phyloP scores from a whole-genome alignment of 2,113 vertebrate genomes.

The Bombycilla garrulus region DNA sequence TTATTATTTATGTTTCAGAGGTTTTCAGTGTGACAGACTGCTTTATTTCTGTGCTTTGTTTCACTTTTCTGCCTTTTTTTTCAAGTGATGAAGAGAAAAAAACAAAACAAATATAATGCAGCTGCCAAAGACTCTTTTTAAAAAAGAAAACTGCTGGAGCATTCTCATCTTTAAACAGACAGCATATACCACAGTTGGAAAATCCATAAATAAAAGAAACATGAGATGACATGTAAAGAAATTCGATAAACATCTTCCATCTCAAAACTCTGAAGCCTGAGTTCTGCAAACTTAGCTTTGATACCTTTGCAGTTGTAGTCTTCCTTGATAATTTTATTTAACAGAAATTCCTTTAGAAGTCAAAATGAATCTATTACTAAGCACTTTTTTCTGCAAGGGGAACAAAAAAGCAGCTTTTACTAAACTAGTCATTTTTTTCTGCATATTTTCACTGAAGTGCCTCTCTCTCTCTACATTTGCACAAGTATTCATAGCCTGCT shows the following conservation, averaged over 20 bases:
- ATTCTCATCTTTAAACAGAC: background rate
- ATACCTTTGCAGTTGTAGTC: background rate
- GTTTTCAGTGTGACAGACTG: background rate
- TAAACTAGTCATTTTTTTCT: background rate
- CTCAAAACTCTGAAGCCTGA: background rate
- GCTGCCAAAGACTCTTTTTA: background rate
- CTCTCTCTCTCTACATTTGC: background rate
- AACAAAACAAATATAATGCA: background rate
- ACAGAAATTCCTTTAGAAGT: constrained; percentile 17
- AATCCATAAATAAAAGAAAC: background rate
- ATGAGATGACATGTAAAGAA: background rate
- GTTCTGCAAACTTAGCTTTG: constrained; percentile 10
- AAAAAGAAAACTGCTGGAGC: background rate
- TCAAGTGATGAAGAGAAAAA: background rate
- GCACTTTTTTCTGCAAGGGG: background rate
- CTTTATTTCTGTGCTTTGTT: constrained; percentile 4
- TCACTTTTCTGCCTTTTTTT: background rate
- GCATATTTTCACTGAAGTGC: background rate
- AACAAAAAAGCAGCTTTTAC: background rate
- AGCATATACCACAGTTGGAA: background rate
- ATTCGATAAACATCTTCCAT: background rate
- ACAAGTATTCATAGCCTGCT: background rate
- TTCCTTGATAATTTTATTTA: background rate
- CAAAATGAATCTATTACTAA: background rate
- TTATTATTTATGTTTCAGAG: constrained; percentile 12